Conservation (phyloP, 2,797 vertebrate genomes). For the Eospalax fontanierii region DNA sequence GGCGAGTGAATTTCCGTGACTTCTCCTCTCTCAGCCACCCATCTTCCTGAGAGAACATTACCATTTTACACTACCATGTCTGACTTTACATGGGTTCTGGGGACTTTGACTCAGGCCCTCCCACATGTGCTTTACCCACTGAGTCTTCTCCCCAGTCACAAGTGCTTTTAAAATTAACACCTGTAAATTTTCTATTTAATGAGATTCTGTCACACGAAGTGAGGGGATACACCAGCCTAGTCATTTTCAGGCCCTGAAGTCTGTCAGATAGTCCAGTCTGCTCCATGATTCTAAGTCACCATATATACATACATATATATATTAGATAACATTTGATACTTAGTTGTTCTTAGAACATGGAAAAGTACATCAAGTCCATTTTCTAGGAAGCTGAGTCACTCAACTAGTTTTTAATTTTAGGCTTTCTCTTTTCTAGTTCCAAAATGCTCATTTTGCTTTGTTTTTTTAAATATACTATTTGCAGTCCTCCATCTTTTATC, state of each 20-base stretch:
- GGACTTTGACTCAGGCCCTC: background rate
- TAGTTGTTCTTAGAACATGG: background rate
- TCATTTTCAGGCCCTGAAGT: background rate
- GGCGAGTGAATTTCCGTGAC: background rate
- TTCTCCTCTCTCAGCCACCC: background rate
- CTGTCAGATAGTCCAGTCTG: background rate
- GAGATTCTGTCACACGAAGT: background rate
- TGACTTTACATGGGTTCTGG: background rate
- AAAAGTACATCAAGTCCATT: background rate
- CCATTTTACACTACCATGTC: background rate
- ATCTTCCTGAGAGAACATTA: too few species aligned
- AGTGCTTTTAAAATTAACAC: background rate
- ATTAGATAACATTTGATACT: background rate
- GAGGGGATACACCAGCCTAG: background rate
- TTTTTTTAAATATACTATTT: background rate
- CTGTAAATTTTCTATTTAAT: background rate
- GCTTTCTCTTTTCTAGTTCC: slow-evolving; percentile 39
- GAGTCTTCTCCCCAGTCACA: background rate
- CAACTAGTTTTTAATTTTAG: slow-evolving; percentile 47
- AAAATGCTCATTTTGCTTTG: slow-evolving; percentile 26
- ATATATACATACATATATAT: too few species aligned
- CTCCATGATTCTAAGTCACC: background rate
- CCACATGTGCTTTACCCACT: background rate
- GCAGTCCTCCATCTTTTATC: background rate
- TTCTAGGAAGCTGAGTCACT: background rate